Evolutionary conservation across 1,140 invertebrate species (phyloP).

Genomic region (Callitettix versicolor): DNA sequence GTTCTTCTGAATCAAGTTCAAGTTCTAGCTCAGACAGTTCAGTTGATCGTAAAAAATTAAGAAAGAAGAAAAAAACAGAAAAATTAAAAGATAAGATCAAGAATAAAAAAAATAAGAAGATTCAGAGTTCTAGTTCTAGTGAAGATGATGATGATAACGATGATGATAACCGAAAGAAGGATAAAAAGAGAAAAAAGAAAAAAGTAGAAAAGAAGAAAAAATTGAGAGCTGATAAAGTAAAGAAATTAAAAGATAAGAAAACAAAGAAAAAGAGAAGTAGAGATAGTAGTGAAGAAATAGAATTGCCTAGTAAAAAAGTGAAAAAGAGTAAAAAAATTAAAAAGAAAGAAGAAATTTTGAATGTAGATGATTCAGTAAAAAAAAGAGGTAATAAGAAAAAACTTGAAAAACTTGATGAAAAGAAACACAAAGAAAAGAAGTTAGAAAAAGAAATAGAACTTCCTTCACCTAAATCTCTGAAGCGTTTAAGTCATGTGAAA

Average conservation of each 20-base stretch:
- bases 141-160: constrained; percentile 6
- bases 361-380: too few relatives aligned
- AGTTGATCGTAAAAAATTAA: constrained; percentile 12
- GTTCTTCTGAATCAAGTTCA: neutral
- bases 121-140: constrained; percentile 5
- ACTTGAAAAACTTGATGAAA: too few relatives aligned
- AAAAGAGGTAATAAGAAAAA: too few relatives aligned
- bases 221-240: too few relatives aligned
- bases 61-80: constrained; percentile 13
- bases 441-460: too few relatives aligned
- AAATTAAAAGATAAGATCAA: constrained; percentile 11
- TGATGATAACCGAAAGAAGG: constrained; percentile 3
- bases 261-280: neutral
- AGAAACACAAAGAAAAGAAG: too few relatives aligned
- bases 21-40: constrained; percentile 16
- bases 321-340: too few relatives aligned
- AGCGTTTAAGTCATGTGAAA: too few relatives aligned
- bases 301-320: too few relatives aligned
- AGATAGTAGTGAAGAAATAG: too few relatives aligned
- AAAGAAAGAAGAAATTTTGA: too few relatives aligned
- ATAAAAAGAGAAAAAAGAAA: constrained; percentile 4
- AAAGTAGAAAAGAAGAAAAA: constrained; percentile 11
- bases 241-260: neutral
- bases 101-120: constrained; percentile 14
- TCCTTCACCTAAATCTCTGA: too few relatives aligned